A percentile compares a stretch with the other conserved stretches of the same genome.
These are phyloP conservation scores for Molossus alvarezi DNA, from an alignment of 2,797 vertebrate genomes.

Conservation along the genomic window DNA sequence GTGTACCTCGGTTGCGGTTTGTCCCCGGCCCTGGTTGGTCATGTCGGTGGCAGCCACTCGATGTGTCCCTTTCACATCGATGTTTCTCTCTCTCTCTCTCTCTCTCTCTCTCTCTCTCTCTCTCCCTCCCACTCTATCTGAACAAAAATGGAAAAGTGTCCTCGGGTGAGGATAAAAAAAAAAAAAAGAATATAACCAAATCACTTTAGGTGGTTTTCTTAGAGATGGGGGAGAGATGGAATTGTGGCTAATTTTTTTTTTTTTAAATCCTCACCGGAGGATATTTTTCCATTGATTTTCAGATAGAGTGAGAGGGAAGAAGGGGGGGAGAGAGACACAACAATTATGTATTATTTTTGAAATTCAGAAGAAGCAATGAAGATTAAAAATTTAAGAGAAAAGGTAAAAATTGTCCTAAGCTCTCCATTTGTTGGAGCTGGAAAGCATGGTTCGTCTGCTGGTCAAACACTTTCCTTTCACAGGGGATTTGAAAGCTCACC, in stretches of 20 bases:
- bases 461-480: background rate
- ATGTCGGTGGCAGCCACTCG: too few species aligned
- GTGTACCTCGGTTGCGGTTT: too few species aligned
- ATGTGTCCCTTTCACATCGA: too few species aligned
- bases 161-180: background rate
- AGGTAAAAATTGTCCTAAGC: slow-evolving; percentile 8
- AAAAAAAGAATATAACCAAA: slow-evolving; percentile 13
- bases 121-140: too few species aligned
- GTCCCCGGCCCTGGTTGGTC: too few species aligned
- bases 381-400: background rate
- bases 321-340: background rate
- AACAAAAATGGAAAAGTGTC: too few species aligned
- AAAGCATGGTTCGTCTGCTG: background rate
- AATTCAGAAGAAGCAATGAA: slow-evolving; percentile 27
- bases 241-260: slow-evolving; percentile 3
- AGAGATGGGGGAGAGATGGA: background rate
- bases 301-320: too few species aligned
- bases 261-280: background rate
- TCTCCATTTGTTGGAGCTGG: background rate
- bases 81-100: too few species aligned
- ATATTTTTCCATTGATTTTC: too few species aligned
- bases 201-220: background rate
- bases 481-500: slow-evolving; percentile 39
- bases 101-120: too few species aligned
- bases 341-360: slow-evolving; percentile 9